Percentiles rank a stretch among this genome's conserved stretches.
Evolutionary conservation across 2,797 vertebrate species (phyloP).

Genomic region (Typhlichthys eigenmanni): DNA sequence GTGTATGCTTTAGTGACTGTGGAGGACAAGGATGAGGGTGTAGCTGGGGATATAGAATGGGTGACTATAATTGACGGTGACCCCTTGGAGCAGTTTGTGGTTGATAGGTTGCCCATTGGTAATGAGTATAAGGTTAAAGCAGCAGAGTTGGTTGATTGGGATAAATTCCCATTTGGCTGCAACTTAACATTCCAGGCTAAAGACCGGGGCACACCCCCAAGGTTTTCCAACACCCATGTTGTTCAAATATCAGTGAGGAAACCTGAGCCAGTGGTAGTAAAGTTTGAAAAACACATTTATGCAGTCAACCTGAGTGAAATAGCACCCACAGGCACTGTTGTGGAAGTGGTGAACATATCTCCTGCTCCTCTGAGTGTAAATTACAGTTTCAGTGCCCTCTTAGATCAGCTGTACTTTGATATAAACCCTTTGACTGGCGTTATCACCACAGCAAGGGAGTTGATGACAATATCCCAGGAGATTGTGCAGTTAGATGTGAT

Average conservation of each 20-base stretch:
- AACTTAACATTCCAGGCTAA: constrained; percentile 95
- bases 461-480: constrained; percentile 80
- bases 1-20: constrained; percentile 85
- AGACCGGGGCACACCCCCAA: constrained; percentile 90
- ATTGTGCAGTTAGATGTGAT: constrained; percentile 87
- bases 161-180: constrained; percentile 84
- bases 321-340: constrained; percentile 87
- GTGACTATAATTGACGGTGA: constrained; percentile 92
- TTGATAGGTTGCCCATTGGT: constrained; percentile 83
- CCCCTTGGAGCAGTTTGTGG: constrained; percentile 85
- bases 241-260: constrained; percentile 83
- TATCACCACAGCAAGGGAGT: constrained; percentile 82
- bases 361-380: constrained; percentile 81
- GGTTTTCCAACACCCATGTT: constrained; percentile 84
- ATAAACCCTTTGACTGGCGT: constrained; percentile 90
- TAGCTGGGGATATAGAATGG: constrained; percentile 90
- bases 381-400: constrained; percentile 83
- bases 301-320: constrained; percentile 88
- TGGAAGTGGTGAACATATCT: constrained; percentile 85
- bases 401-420: constrained; percentile 81
- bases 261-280: constrained; percentile 77
- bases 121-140: constrained; percentile 89
- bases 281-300: constrained; percentile 89
- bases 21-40: constrained; percentile 89
- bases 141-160: constrained; percentile 81